Evolutionary conservation across 1,140 invertebrate genomes (phyloP), one percentile per base, ranked within the genome.

Genomic region (Achatina immaculata): DNA sequence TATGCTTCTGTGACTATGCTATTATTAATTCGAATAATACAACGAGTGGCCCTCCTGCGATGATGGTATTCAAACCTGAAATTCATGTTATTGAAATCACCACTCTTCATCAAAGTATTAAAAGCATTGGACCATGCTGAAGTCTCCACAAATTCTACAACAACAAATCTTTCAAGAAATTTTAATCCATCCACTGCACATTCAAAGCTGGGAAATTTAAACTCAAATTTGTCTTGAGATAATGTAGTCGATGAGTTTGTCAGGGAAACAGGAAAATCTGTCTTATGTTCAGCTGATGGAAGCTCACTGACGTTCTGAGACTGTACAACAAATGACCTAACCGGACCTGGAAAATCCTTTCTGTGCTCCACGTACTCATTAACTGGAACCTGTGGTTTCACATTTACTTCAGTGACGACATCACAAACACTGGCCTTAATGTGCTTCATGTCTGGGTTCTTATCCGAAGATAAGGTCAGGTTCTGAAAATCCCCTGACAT

Each of bases 371-470:
- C 81, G 21, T 78, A 55, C 31, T 73, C 40, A 14, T 81, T 76
- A 48, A 90, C 75, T 51, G 80, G 80, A 11, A 87, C 38, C 66
- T 75, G 82, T 34, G 82, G 83, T 55, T 80, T 85, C 19, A 65
- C 51, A 28, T 88, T 79, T n/a, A 83, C 43, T 43, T 86, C 42
- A 14, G 87, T 40, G 40, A 85, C 86, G 62, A 84, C 84, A 28
- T 85, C 71, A 81, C 80, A 88, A 28, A 88, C 88, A 16, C 85
- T 82, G 24, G 83, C 81, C 73, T 88, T 90, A 31, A 88, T 85
- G 0, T 76, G 51, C 71, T 86, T 88, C 51, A 88, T 87, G 24
- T 72, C 82, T 16, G 77, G n/a, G 2, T 72, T 84, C 45, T 71
- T 55, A 28, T 84, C 88, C 31, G 76, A 43, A 1, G 81, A n/a